Conservation (phyloP, 2,113 vertebrate species). For the Syrmaticus mikado region DNA sequence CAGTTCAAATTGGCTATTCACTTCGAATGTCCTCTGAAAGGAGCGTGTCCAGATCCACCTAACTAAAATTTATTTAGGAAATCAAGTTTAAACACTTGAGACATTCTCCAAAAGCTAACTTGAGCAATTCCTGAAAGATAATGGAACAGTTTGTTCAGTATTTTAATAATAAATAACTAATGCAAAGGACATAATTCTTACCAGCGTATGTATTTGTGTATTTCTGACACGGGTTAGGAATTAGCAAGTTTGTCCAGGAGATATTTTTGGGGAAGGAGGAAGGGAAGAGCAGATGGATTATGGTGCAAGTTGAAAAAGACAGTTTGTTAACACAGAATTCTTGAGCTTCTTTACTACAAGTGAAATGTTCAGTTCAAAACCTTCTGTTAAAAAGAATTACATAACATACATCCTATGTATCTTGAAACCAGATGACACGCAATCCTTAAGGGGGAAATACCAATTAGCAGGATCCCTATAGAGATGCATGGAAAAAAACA, state of each 20-base stretch:
- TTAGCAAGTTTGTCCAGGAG: not conserved
- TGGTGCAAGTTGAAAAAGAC: not conserved
- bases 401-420: not conserved
- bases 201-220: not conserved
- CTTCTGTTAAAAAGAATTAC: not conserved
- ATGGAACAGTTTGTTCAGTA: not conserved
- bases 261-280: not conserved
- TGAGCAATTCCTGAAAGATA: not conserved
- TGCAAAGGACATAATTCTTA: not conserved
- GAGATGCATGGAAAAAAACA: not conserved
- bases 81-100: not conserved
- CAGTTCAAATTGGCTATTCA: not conserved
- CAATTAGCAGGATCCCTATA: not conserved
- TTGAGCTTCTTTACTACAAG: not conserved
- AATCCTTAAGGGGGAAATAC: not conserved
- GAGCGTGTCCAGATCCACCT: not conserved
- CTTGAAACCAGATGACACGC: not conserved
- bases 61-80: not conserved
- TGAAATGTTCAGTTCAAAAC: not conserved
- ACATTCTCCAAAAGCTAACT: not conserved
- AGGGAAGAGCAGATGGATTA: not conserved
- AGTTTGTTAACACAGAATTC: not conserved
- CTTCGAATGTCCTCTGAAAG: not conserved
- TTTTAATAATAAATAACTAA: slow-evolving; percentile 4
- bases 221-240: not conserved